These are phyloP conservation scores for Megaceryle alcyon DNA, from an alignment of 2,797 vertebrate species.

Conservation along the genomic window DNA sequence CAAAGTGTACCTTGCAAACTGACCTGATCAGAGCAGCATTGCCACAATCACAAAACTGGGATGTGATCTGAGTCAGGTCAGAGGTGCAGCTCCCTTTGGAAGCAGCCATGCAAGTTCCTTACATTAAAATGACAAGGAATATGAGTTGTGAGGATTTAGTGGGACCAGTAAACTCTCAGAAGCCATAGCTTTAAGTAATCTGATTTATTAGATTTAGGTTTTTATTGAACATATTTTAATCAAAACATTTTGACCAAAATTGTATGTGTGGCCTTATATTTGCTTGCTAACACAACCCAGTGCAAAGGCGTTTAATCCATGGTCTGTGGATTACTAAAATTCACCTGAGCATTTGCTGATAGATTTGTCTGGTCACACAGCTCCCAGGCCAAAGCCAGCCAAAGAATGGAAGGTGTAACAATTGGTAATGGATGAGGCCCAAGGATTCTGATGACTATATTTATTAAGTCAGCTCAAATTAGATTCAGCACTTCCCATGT, in stretches of 20 bases:
- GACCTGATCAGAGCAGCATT: background rate
- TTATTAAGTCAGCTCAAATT: background rate
- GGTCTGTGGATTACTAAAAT: background rate
- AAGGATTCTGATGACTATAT: background rate
- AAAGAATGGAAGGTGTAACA: background rate
- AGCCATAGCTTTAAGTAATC: background rate
- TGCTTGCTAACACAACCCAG: background rate
- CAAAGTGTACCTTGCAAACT: background rate
- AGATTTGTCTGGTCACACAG: background rate
- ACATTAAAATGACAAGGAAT: rapidly evolving
- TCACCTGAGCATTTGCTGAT: background rate
- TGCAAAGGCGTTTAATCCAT: background rate
- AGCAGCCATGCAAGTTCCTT: background rate
- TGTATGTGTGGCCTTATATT: rapidly evolving
- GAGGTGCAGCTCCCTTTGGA: background rate
- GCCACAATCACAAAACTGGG: background rate
- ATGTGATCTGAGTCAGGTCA: rapidly evolving
- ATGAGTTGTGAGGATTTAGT: background rate
- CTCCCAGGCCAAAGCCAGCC: background rate
- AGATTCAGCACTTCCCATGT: background rate
- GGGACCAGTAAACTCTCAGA: background rate
- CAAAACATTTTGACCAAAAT: background rate
- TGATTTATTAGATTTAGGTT: background rate
- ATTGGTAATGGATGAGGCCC: background rate
- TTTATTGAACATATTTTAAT: background rate